Conservation (phyloP, 1,140 invertebrate species). For the Bombus waltoni region DNA sequence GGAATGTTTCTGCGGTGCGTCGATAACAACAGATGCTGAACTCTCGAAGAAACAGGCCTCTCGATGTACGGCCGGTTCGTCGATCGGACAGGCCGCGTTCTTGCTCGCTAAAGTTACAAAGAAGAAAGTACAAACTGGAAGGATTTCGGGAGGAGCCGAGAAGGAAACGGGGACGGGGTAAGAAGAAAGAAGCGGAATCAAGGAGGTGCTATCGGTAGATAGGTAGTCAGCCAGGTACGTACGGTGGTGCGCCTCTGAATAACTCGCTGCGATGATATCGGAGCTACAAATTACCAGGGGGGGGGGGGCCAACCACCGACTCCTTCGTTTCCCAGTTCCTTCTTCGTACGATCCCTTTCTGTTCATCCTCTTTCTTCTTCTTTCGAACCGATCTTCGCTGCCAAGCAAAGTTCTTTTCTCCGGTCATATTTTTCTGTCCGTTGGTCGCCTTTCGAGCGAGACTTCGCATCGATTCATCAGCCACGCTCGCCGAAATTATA, state of each 20-base stretch:
- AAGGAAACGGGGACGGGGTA: neutral
- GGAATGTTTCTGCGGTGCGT: neutral
- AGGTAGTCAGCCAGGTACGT: slow-evolving; percentile 67
- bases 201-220: slow-evolving; percentile 65
- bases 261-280: slow-evolving; percentile 72
- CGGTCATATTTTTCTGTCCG: slow-evolving; percentile 24
- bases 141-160: slow-evolving; percentile 31
- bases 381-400: slow-evolving; percentile 10
- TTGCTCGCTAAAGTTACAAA: slow-evolving; percentile 29
- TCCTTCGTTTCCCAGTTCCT: slow-evolving; percentile 52
- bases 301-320: slow-evolving; percentile 67
- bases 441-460: slow-evolving; percentile 5
- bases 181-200: slow-evolving; percentile 18
- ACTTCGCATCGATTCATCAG: slow-evolving; percentile 65
- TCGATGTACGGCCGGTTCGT: neutral
- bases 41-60: too few relatives aligned
- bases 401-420: slow-evolving; percentile 11
- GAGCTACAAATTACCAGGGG: slow-evolving; percentile 70
- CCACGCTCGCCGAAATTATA: slow-evolving; percentile 65
- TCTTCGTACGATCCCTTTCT: slow-evolving; percentile 41
- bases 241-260: slow-evolving; percentile 65
- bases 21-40: neutral
- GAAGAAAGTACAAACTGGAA: slow-evolving; percentile 22
- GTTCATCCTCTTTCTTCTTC: slow-evolving; percentile 15
- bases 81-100: neutral